Conservation (phyloP, 1,140 invertebrate species). For the Euglossa dilemma region DNA sequence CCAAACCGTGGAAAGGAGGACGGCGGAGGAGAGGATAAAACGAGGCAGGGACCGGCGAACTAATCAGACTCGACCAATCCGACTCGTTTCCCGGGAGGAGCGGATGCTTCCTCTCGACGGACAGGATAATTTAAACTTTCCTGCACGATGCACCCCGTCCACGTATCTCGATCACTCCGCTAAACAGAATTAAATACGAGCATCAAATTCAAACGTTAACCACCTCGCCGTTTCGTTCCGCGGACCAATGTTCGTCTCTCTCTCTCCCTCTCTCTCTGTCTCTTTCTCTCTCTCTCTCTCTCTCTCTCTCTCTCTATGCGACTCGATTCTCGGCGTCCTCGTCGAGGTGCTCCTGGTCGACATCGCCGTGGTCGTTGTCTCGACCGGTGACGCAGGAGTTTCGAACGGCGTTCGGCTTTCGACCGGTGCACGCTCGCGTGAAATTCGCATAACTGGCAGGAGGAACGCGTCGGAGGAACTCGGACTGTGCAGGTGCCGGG, state of each 20-base stretch:
- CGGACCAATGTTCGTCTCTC: background rate
- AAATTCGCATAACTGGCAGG: background rate
- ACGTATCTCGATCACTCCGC: conserved; percentile 57
- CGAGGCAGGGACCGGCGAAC: conserved; percentile 72
- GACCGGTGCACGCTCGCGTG: background rate
- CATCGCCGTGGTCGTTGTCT: too few species aligned
- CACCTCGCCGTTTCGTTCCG: conserved; percentile 3
- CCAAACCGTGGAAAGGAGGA: conserved; percentile 50
- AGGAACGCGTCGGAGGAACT: too few species aligned
- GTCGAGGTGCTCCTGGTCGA: too few species aligned
- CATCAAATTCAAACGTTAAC: conserved; percentile 65
- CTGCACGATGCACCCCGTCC: conserved; percentile 44
- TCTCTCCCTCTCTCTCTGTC: too few species aligned
- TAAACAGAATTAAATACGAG: conserved; percentile 73
- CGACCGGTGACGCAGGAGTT: background rate
- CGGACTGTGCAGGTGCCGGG: background rate
- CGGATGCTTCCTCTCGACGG: conserved; percentile 68
- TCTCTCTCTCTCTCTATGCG: background rate
- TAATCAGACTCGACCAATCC: conserved; percentile 81
- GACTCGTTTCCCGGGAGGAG: conserved; percentile 66
- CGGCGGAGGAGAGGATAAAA: conserved; percentile 66
- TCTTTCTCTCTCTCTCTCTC: too few species aligned
- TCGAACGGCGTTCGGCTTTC: background rate
- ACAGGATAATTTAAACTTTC: conserved; percentile 81
- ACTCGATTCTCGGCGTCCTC: background rate